phyloP scores from a whole-genome alignment of 2,888 invertebrate species.

The Punctoribates punctum region DNA sequence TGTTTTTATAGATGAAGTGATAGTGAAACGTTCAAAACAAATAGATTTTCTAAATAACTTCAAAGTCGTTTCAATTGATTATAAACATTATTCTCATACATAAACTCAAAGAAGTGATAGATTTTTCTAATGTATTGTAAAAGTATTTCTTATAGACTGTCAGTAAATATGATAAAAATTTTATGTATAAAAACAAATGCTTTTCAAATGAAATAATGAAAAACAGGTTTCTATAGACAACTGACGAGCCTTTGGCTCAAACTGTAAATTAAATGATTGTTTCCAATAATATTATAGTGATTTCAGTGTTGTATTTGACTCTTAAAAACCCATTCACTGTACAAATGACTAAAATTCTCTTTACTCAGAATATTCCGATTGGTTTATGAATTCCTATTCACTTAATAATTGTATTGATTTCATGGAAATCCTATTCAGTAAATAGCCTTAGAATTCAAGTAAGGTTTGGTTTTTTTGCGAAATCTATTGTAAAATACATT shows the following conservation, averaged over 20 bases:
- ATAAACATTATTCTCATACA: too few relatives aligned
- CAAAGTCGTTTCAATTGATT: neutral
- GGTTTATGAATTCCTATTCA: too few relatives aligned
- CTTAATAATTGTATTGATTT: too few relatives aligned
- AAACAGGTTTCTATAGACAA: slow-evolving; percentile 30
- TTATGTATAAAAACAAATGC: too few relatives aligned
- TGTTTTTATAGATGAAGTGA: neutral
- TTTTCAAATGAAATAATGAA: neutral
- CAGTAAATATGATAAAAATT: neutral
- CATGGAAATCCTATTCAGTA: too few relatives aligned
- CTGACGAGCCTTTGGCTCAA: slow-evolving; percentile 3
- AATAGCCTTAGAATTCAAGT: too few relatives aligned
- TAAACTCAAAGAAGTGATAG: slow-evolving; percentile 13
- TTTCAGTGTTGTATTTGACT: neutral
- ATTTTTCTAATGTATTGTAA: neutral
- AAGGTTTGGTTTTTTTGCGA: too few relatives aligned
- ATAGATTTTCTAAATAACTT: neutral
- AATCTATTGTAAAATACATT: too few relatives aligned
- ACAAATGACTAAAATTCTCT: neutral
- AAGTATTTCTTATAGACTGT: neutral
- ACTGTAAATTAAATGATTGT: neutral
- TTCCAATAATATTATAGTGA: neutral
- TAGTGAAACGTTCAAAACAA: neutral
- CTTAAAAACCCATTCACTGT: neutral
- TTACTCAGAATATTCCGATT: too few relatives aligned